Percentiles rank a stretch among this genome's conserved stretches.
Evolutionary conservation across 2,113 vertebrate species (phyloP).

Genomic region (Archilochus colubris): DNA sequence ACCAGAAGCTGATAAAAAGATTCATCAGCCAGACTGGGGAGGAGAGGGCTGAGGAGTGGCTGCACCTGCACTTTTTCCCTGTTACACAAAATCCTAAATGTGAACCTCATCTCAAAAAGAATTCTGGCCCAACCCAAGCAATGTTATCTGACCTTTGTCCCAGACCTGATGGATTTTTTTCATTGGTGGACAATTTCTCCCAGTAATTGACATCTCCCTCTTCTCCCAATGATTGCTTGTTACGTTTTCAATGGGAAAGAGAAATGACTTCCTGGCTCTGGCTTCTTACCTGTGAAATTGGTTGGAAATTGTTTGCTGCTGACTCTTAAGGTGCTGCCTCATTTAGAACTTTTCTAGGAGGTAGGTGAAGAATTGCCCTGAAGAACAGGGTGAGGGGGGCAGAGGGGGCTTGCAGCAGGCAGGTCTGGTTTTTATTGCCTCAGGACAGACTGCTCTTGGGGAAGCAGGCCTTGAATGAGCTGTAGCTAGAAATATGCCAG

Average conservation of each 20-base stretch:
- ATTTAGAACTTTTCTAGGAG: neutral
- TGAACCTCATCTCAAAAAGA: conserved; percentile 23
- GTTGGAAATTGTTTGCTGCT: conserved; percentile 49
- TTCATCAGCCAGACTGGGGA: neutral
- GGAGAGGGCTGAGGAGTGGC: neutral
- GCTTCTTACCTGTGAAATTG: conserved; percentile 49
- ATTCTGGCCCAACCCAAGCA: conserved; percentile 53
- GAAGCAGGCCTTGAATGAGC: neutral
- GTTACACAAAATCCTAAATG: conserved; percentile 23
- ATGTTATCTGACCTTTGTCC: conserved; percentile 62
- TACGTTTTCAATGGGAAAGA: conserved; percentile 48
- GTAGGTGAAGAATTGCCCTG: neutral
- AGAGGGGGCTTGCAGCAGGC: neutral
- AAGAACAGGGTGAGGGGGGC: neutral
- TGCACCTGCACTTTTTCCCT: neutral
- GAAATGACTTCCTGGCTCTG: conserved; percentile 35
- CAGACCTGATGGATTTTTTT: conserved; percentile 58
- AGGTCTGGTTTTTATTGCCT: neutral
- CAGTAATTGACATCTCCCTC: conserved; percentile 25
- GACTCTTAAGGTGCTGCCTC: conserved; percentile 28
- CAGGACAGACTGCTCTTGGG: neutral
- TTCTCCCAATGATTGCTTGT: conserved; percentile 42
- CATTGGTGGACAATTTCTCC: conserved; percentile 41
- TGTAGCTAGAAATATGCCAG: neutral
- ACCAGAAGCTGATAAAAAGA: neutral